Base-by-base conservation (phyloP, 92 coral and sea anemone species). In the Parazoanthus atlanticus region DNA sequence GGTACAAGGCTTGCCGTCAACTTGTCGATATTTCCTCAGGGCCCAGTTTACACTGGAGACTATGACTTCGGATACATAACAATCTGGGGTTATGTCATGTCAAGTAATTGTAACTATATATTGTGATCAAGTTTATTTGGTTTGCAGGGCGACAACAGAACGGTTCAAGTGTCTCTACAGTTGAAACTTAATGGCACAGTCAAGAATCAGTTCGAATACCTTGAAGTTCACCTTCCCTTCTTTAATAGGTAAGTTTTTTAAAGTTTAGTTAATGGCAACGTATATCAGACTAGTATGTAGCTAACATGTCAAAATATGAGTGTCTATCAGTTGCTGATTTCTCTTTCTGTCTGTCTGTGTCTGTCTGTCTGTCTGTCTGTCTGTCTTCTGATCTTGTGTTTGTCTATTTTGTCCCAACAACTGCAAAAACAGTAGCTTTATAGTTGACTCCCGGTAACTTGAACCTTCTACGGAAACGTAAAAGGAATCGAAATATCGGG, bases 181-280 rank as follows among this genome's bases (percentile, higher is more conserved):
- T 84, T 95, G 41, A 95, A 91, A 80, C 91, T 96, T 33, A 89
- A 93, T 79, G 89, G 78, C 36, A 93, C 86, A 80, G 89, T 95
- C 26, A 96, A 95, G 92, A 96, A 96, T 88, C 92, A 94, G 30
- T 96, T 96, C 90, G 99, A 96, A 31, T 95, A 93, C 78, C 93
- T 94, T 73, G 99, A 96, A 89, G 92, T 95, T 66, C 97, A 96
- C 56, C 85, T 96, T 41, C 99, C 99, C 52, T 96, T 96, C 93
- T 96, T 91, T 81, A 90, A 96, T 86, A 92, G 99, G 99, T 93
- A 90, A 88, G 94, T 74, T 31, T 47, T 28, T 29, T 30, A 11
- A 13, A 13, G 38, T 41, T 26, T 56, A 23, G 12, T 25, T 41
- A 78, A 78, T 34, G 6, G 32, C 25, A 46, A 7, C 16, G 46